These are phyloP conservation scores for Drosophila subsilvestris DNA, from an alignment of 2,888 invertebrate genomes.

Conservation along the genomic window DNA sequence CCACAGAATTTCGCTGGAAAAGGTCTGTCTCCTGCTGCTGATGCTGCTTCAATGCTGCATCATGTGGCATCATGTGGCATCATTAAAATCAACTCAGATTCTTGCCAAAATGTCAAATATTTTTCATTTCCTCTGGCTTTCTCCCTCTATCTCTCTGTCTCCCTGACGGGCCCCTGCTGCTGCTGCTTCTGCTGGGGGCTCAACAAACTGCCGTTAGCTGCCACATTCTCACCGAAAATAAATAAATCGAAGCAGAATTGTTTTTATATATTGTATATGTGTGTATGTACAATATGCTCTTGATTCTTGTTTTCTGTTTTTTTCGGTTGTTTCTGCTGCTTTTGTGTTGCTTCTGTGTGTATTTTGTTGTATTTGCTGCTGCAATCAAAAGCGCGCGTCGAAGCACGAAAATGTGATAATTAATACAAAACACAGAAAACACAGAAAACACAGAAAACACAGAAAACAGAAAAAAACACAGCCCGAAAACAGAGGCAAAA, in stretches of 20 bases:
- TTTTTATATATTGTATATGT: constrained; percentile 12
- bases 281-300: constrained; percentile 19
- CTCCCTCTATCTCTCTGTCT: background rate
- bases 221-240: constrained; percentile 67
- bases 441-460: constrained; percentile 22
- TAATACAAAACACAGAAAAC: constrained; percentile 58
- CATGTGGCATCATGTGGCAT: constrained; percentile 59
- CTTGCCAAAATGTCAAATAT: constrained; percentile 59
- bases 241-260: constrained; percentile 58
- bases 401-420: constrained; percentile 69
- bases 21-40: constrained; percentile 41
- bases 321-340: constrained; percentile 11
- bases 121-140: constrained; percentile 29
- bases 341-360: constrained; percentile 4
- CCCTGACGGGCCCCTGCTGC: constrained; percentile 4
- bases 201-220: constrained; percentile 65
- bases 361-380: constrained; percentile 18
- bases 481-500: constrained; percentile 24
- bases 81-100: constrained; percentile 71
- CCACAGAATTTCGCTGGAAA: constrained; percentile 71
- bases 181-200: constrained; percentile 8
- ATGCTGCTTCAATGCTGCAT: constrained; percentile 21
- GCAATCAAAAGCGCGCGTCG: constrained; percentile 56
- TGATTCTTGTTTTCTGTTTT: constrained; percentile 24
- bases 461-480: constrained; percentile 15